Conservation (phyloP, 2,113 vertebrate species). For the Mionectes macconnelli region DNA sequence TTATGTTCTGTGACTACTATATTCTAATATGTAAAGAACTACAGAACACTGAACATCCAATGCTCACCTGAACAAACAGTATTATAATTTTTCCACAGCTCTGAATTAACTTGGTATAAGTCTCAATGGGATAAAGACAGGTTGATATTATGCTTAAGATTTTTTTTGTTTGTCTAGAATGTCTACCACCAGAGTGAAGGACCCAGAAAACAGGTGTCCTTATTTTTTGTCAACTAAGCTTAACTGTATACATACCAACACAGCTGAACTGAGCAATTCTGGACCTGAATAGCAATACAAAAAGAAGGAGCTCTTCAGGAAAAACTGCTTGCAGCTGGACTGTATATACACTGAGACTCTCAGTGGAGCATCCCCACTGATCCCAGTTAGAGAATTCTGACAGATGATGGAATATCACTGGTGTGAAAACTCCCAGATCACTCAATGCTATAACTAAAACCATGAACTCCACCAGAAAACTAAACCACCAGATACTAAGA, state of each 20-base stretch:
- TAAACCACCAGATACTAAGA: background rate
- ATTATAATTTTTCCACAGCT: background rate
- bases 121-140: background rate
- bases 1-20: constrained; percentile 8
- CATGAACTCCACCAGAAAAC: background rate
- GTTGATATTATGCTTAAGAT: background rate
- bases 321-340: background rate
- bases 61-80: background rate
- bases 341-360: background rate
- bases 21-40: background rate
- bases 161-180: background rate
- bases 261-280: background rate
- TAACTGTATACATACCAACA: background rate
- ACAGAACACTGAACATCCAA: background rate
- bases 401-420: background rate
- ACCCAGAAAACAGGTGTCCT: background rate
- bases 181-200: background rate
- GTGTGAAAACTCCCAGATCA: background rate
- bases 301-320: background rate
- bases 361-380: background rate
- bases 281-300: background rate
- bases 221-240: background rate
- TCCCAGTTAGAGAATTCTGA: background rate
- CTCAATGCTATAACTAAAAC: background rate
- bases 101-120: background rate